Conservation (phyloP, 2,797 vertebrate species). For the Alfaro cultratus region DNA sequence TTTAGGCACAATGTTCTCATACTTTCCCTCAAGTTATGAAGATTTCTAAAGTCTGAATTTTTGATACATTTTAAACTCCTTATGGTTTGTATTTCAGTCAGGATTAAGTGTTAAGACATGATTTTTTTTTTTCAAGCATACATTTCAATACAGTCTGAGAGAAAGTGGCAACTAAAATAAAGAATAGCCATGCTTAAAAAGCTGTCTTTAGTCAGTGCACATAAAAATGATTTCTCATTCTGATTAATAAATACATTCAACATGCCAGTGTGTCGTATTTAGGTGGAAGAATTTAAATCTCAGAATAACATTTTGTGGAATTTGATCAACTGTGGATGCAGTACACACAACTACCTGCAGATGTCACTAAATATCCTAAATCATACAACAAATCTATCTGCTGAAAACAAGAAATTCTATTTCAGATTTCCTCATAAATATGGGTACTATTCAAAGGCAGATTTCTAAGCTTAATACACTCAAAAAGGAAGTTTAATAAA, state of each 20-base stretch:
- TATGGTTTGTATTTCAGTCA: neutral
- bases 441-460: neutral
- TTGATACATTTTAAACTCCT: neutral
- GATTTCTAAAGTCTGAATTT: neutral
- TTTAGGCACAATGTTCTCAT: neutral
- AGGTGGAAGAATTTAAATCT: neutral
- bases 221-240: neutral
- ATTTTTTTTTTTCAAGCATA: neutral
- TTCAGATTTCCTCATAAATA: neutral
- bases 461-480: neutral
- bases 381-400: neutral
- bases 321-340: neutral
- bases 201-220: neutral
- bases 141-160: neutral
- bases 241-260: neutral
- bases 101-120: neutral
- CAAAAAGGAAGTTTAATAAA: neutral
- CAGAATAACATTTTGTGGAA: neutral
- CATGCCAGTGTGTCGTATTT: neutral
- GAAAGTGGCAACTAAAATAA: neutral
- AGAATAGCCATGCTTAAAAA: neutral
- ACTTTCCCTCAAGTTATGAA: neutral
- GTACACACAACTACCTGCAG: neutral
- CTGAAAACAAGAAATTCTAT: neutral
- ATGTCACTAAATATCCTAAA: neutral